Evolutionary conservation across 2,113 vertebrate genomes (phyloP), one percentile per base, ranked within the genome.

Genomic region (Gymnogyps californianus): DNA sequence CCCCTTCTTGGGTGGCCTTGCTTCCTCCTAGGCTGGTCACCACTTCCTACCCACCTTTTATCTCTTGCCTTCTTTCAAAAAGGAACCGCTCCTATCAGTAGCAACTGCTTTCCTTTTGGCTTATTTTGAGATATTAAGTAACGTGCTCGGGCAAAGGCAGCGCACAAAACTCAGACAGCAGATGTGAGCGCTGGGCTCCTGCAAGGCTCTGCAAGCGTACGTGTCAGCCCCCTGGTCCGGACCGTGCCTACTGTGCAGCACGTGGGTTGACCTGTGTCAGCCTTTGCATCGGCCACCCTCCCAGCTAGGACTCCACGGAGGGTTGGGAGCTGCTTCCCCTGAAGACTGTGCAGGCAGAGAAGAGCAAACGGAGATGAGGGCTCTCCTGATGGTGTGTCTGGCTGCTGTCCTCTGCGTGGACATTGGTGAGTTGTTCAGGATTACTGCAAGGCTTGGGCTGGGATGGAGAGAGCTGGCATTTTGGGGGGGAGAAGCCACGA

Each of bases 81-180:
- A 74, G 34, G 24, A 72, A 25, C 51, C 3, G 4, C 44, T 12
- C 12, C 16, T 59, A 13, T 25, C 3, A 3, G 34, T 40, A 67
- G 38, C 19, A 8, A 10, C 24, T 69, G 38, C 24, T 76, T 77
- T 83, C 16, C 34, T 69, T 62, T n/a, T 25, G 29, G 34, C 20
- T 70, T 40, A 17, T 47, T 61, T 62, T 54, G 44, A 44, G 26
- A 4, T 36, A 36, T 42, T 14, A 9, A 11, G 26, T 31, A 42
- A 42, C 4, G 2, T 47, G 19, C 34, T 55, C 2, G 2, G 55
- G 11, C 29, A 20, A 47, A 47, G 15, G 34, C 40, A 47, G 16
- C 0, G 1, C 47, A 22, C 47, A 22, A 10, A 42, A 14, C 20
- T 49, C 3, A 0, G 14, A 29, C 16, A 42, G 59, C 25, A 58